Percentiles rank a stretch among this genome's conserved stretches.
Conservation (phyloP, 2,113 vertebrate genomes). For the Merops nubicus region DNA sequence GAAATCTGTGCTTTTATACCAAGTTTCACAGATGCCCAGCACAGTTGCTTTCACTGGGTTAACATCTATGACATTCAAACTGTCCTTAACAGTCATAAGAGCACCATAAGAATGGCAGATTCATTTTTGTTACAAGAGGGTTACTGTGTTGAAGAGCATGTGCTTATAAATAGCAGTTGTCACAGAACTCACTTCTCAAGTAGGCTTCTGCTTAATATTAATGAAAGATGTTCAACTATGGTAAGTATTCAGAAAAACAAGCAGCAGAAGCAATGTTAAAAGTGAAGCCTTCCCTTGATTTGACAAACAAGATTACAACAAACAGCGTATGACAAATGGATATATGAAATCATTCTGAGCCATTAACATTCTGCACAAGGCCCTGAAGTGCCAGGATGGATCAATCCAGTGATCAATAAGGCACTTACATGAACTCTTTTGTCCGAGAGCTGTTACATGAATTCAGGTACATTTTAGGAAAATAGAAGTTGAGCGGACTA, state of each 20-base stretch:
- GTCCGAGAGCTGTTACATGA: neutral
- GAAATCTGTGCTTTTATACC: slow-evolving; percentile 36
- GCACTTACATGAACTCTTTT: slow-evolving; percentile 67
- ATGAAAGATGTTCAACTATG: neutral
- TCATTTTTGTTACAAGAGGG: neutral
- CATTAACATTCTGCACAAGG: slow-evolving; percentile 10
- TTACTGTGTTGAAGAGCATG: slow-evolving; percentile 29
- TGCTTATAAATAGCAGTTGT: slow-evolving; percentile 49
- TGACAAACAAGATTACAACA: slow-evolving; percentile 10
- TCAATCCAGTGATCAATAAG: slow-evolving; percentile 56
- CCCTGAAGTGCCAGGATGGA: neutral
- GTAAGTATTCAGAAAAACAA: neutral
- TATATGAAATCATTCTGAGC: neutral
- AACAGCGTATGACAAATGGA: neutral
- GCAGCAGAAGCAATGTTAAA: neutral
- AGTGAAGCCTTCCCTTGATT: neutral
- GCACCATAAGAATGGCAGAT: slow-evolving; percentile 42
- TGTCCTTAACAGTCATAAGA: slow-evolving; percentile 61
- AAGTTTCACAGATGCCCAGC: slow-evolving; percentile 4
- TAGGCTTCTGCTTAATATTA: slow-evolving; percentile 48
- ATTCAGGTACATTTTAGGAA: neutral
- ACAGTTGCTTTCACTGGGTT: neutral
- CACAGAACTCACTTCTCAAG: slow-evolving; percentile 20
- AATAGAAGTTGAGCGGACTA: neutral
- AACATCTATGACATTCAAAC: slow-evolving; percentile 50